Base-by-base conservation (phyloP, 2,113 vertebrate genomes). In the Cheirogaleus medius region DNA sequence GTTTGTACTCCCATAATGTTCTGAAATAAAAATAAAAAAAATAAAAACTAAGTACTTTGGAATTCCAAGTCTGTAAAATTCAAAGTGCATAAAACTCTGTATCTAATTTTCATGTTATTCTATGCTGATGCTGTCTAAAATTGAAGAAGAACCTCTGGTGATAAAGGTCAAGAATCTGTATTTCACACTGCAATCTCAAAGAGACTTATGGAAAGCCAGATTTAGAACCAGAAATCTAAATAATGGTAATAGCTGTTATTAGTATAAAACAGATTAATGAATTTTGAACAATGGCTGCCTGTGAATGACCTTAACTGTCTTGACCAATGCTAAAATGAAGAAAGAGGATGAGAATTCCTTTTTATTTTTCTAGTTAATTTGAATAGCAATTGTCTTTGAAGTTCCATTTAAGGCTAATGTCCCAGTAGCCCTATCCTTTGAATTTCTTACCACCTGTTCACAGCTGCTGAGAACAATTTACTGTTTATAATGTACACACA, bases 281-380 rank as follows among this genome's bases (percentile, higher is more conserved):
- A 80, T 80, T 58, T 42, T 6, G 15, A 77, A 68, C 32, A 80
- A 44, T 91, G 8, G 83, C 2, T 39, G 3, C 32, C 15, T 95
- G 14, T 84, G 27, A 93, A 56, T 73, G 56, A 69, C n/a, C 49
- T 74, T 58, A 80, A 81, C 1, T 29, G 0, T 54, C 27, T 49
- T 54, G 27, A 78, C 23, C 32, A 69, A 52, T 69, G 34, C n/a
- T 81, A 83, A 84, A 5, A 74, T 56, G 34, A 83, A 6, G 52
- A 20, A 64, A 81, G 64, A 74, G 3, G 9, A 63, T 81, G 3
- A 60, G 4, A 8, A 90, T 83, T 88, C 27, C 80, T 23, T 90
- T 82, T 92, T 54, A 6, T 47, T 96, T 39, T n/a, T 68, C 74
- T 69, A 39, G 42, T 76, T 92, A 95, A 84, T 81, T 97, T 95